Evolutionary conservation across 2,797 vertebrate genomes (phyloP).

Genomic region (Pseudochirops corinnae): DNA sequence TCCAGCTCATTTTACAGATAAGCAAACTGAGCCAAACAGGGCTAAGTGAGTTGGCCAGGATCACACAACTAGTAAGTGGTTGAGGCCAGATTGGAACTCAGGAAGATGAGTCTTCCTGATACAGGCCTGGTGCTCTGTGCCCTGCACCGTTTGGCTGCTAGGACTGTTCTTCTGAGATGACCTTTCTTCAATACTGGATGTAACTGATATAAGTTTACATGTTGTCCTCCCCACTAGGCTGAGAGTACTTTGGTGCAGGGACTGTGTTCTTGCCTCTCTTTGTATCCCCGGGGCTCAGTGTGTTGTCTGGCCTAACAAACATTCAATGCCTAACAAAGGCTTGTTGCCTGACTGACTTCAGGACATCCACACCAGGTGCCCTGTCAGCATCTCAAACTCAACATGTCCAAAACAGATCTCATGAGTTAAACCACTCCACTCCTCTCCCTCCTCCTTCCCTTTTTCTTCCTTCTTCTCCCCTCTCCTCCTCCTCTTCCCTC

Average conservation of each 20-base stretch:
- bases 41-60: background rate
- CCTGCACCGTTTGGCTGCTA: background rate
- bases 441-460: no score
- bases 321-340: background rate
- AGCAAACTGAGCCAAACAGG: background rate
- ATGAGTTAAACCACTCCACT: background rate
- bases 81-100: background rate
- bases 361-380: background rate
- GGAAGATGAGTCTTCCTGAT: background rate
- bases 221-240: background rate
- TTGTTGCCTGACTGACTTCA: background rate
- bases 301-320: background rate
- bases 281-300: background rate
- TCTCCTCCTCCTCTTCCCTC: rapidly evolving
- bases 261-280: background rate
- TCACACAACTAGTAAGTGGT: background rate
- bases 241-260: background rate
- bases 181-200: background rate
- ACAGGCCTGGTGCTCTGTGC: background rate
- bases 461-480: no score
- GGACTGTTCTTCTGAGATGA: background rate
- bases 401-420: background rate
- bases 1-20: background rate
- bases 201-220: background rate
- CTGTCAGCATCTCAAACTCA: background rate